Base-by-base conservation (phyloP, 2,797 vertebrate species). In the Chelon labrosus region DNA sequence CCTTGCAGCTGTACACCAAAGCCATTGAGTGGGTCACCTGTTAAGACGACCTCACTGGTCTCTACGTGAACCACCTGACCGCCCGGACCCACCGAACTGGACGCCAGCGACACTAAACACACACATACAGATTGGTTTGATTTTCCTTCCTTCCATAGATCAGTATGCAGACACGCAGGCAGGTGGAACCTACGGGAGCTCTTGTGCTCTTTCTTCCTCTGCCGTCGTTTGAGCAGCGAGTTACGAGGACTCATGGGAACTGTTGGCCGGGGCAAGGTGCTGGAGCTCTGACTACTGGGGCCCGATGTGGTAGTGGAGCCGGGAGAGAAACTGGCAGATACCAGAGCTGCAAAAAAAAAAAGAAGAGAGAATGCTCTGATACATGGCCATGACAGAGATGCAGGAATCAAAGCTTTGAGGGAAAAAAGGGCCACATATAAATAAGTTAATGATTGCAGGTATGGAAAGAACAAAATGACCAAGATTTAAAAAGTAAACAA, bases 1-100 rank as follows among this genome's bases (percentile, higher is more conserved):
- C 98, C 98, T 80, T 99, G 98, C 41, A 99, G 96, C 90, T 98
- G 97, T n/a, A 99, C 95, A 42, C 98, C 98, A 0, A 99, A 99
- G 79, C 97, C 97, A 5, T 96, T 97, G 73, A 99, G 94, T 0
- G 97, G 96, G 54, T 98, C 97, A 10, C 97, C 97, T 17, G 93
- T 94, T 44, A 99, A 92, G 75, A 96, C 63, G 42, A 99, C 94
- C 85, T 98, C 97, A 1, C 96, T 96, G 5, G 93, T 97, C 92
- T 99, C 98, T 0, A 96, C 95, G 47, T 99, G 98, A 41, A 99
- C 96, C 16, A 99, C 96, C 93, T 99, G 98, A 65, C 98, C 98
- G 0, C 97, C 98, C 0, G 96, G 97, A 64, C 97, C 98, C 85
- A 99, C 96, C 0, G 96, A 97, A 80, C 97, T 99, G 79, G 97